Evolutionary conservation across 2,888 invertebrate genomes (phyloP).

Genomic region (Megalurothrips usitatus): DNA sequence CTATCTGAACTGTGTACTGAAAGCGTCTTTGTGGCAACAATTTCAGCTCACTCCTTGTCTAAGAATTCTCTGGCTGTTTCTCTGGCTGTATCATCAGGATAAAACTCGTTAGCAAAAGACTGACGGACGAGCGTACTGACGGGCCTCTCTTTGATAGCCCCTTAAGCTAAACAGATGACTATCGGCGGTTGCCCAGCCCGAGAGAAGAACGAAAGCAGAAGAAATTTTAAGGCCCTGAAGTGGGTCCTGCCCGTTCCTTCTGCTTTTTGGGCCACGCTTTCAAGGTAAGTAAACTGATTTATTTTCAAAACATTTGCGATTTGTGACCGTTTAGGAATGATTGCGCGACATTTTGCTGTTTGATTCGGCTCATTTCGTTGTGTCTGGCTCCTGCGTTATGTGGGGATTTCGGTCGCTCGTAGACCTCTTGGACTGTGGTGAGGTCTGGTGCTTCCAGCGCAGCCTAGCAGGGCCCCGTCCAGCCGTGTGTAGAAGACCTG

Average conservation of each 20-base stretch:
- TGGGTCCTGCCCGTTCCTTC: constrained; percentile 25
- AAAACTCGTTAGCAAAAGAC: too few relatives aligned
- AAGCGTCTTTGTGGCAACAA: too few relatives aligned
- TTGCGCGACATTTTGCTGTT: background rate
- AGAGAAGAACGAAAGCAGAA: too few relatives aligned
- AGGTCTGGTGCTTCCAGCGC: constrained; percentile 18
- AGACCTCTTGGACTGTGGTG: constrained; percentile 8
- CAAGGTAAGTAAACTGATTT: constrained; percentile 17
- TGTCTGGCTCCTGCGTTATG: background rate
- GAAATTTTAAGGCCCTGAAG: constrained; percentile 1
- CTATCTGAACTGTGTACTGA: too few relatives aligned
- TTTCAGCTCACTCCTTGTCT: too few relatives aligned
- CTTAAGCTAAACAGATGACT: too few relatives aligned
- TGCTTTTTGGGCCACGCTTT: constrained; percentile 24
- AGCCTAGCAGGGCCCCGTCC: constrained; percentile 16
- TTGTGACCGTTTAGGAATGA: background rate
- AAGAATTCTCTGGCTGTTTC: too few relatives aligned
- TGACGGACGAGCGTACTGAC: too few relatives aligned
- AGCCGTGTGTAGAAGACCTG: constrained; percentile 17
- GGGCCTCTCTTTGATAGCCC: too few relatives aligned
- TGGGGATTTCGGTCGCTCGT: background rate
- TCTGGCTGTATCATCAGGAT: too few relatives aligned
- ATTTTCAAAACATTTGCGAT: background rate
- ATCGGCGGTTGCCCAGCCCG: too few relatives aligned
- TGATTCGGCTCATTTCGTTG: background rate